Evolutionary conservation across 2,797 vertebrate species (phyloP), one percentile per base, ranked within the genome.

Genomic region (Acipenser transmontanus): DNA sequence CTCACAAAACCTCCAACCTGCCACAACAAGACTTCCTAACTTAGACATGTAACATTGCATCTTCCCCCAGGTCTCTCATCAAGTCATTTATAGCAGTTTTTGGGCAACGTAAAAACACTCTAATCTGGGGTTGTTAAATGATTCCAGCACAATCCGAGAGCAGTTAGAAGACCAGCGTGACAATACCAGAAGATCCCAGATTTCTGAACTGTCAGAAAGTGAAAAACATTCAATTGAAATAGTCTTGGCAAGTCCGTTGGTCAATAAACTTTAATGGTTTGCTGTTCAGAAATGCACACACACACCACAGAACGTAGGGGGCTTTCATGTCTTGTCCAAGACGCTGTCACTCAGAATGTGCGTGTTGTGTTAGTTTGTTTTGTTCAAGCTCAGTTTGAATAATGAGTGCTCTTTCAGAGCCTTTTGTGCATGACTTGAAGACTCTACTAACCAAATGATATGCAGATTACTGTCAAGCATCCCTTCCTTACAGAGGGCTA

Each of bases 401-500:
- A 63, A 66, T 59, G 63, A n/a, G 52, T 69, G 60, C 68, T 12
- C 70, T 62, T 59, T 65, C 59, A 61, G 50, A 68, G 61, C 64
- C 60, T 60, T 63, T 66, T 51, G 51, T 63, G 64, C 48, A 47
- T 9, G 11, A 61, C 47, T 56, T 57, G 67, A 72, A 47, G 71
- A 59, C 69, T 75, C 67, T 68, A 57, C 63, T 60, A 61, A 69
- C 71, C 67, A 75, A 86, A 83, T 85, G 71, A 85, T 76, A 87
- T 82, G 74, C 74, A 81, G 76, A 85, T 84, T 82, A 77, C 63
- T 64, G 59, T 73, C 71, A 74, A 82, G 61, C 63, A 71, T 71
- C 68, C 66, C 69, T 70, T 77, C 63, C 69, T 65, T 73, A 71
- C 62, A 14, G 52, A 68, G 70, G 70, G 71, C 72, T 87, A 74